phyloP scores from a whole-genome alignment of 1,140 invertebrate genomes.

The Helicoverpa zea region DNA sequence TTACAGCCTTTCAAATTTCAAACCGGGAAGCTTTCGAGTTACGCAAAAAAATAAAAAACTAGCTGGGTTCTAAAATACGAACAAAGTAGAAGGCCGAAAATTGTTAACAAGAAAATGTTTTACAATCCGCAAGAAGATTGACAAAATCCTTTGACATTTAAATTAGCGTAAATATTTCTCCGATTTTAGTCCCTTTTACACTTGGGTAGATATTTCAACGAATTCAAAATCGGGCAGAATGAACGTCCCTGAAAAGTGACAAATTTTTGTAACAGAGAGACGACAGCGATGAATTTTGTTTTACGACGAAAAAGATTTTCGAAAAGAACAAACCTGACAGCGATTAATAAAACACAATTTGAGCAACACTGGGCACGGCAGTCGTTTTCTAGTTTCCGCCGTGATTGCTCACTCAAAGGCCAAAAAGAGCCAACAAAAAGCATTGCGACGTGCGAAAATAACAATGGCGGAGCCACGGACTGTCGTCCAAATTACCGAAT shows the following conservation, averaged over 20 bases:
- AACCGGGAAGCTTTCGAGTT: too few species aligned
- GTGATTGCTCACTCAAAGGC: conserved; percentile 20
- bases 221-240: conserved; percentile 3
- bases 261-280: not conserved
- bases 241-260: not conserved
- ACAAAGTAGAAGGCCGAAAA: not conserved
- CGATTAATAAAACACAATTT: not conserved
- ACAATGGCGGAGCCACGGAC: conserved; percentile 23
- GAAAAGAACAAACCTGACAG: not conserved
- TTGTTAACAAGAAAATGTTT: not conserved
- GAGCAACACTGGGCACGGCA: not conserved
- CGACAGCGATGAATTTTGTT: not conserved
- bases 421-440: conserved; percentile 19
- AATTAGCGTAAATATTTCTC: conserved; percentile 23
- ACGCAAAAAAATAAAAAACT: not conserved
- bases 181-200: not conserved
- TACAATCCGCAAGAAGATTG: conserved; percentile 6
- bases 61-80: not conserved
- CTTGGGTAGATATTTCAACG: conserved; percentile 2
- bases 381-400: not conserved
- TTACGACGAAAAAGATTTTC: not conserved
- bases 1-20: conserved; percentile 2
- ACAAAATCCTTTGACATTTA: conserved; percentile 5
- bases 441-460: conserved; percentile 30
- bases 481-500: conserved; percentile 30